Percentiles rank a stretch among this genome's conserved stretches.
These are phyloP conservation scores for Lepisosteus osseus DNA, from an alignment of 2,113 vertebrate species.

Conservation along the genomic window DNA sequence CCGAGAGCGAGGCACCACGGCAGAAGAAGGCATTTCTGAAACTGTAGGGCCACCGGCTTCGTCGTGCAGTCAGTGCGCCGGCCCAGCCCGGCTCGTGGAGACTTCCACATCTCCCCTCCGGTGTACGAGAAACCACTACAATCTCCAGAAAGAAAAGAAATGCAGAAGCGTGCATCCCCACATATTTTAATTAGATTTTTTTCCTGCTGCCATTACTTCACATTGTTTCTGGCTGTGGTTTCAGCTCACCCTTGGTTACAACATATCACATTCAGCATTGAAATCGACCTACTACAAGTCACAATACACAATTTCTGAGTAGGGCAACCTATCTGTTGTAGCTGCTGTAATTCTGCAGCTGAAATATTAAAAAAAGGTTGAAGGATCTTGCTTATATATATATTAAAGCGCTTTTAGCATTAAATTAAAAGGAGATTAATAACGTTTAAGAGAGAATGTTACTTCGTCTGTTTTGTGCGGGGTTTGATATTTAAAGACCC, in stretches of 20 bases:
- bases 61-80: no score
- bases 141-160: constrained; percentile 1
- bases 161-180: neutral
- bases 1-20: neutral
- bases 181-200: neutral
- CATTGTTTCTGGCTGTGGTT: constrained; percentile 28
- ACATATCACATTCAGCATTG: constrained; percentile 68
- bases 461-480: constrained; percentile 40
- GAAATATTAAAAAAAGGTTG: constrained; percentile 37
- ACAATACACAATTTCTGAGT: constrained; percentile 70
- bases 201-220: constrained; percentile 17
- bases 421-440: constrained; percentile 58
- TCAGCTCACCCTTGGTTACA: constrained; percentile 54
- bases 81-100: no score
- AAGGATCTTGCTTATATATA: no score
- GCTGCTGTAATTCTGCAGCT: constrained; percentile 54
- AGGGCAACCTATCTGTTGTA: constrained; percentile 68
- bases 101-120: constrained; percentile 2
- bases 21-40: neutral
- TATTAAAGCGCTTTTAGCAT: constrained; percentile 57
- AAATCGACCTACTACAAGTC: constrained; percentile 65
- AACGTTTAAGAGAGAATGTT: constrained; percentile 47
- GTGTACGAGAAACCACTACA: neutral
- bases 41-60: no score
- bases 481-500: constrained; percentile 64